Evolutionary conservation across 2,888 invertebrate genomes (phyloP), one percentile per base, ranked within the genome.

Genomic region (Microplitis manilae): DNA sequence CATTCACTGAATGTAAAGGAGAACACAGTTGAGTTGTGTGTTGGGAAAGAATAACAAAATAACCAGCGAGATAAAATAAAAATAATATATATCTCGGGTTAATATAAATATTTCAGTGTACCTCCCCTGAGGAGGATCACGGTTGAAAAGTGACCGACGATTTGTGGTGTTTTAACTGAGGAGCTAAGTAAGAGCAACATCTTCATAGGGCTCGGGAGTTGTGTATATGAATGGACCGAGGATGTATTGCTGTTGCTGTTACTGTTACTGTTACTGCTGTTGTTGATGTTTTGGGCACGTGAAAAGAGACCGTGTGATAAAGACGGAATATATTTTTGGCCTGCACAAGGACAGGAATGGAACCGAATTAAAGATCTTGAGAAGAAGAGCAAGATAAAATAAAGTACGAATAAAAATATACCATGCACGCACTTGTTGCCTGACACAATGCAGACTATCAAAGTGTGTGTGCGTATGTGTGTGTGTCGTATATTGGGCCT

Each of bases 211-310:
- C 60, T 73, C 62, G 9, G 8, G 8, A 50, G 8, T 50, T 13
- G 9, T 71, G 73, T 74, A 78, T 80, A 82, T 82, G 82, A 81
- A 82, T 81, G 81, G 79, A 80, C 73, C 77, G 79, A 77, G 76
- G 67, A 61, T 71, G 70, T 68, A 38, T 60, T 20, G 68, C 40
- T 30, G 30, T 30, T 30, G 40, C 13, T 68, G 38, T 20, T 13
- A n/a, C 6, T 65, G 20, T 65, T 9, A 9, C 9, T 41, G 41
- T 41, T 41, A 9, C 9, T 41, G 50, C 13, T 50, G 50, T 50
- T 68, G 38, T 67, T 15, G 39, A 68, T 50, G 50, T 68, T 71
- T 68, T 64, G 69, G 67, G 65, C 9, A 68, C 68, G 61, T 41
- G 41, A 68, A 59, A 64, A 73, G 60, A 59, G 71, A 30, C 9